Conservation (phyloP, 1,140 invertebrate genomes). For the Saxidomus purpurata region DNA sequence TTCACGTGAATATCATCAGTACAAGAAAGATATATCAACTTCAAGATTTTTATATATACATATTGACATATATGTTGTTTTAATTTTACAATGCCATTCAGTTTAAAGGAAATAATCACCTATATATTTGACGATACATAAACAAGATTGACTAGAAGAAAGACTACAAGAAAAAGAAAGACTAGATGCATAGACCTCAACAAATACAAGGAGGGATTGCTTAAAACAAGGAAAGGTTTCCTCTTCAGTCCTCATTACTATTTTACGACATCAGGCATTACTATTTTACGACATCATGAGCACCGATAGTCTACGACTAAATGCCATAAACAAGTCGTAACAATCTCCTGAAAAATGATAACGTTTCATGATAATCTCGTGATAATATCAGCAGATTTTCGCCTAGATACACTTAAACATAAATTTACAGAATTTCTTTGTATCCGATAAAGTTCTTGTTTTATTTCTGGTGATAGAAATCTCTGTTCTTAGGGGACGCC, state of each 20-base stretch:
- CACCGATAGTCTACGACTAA: slow-evolving; percentile 29
- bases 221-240: not conserved
- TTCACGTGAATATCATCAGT: no score
- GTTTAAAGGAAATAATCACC: no score
- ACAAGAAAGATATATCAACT: no score
- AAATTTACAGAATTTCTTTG: slow-evolving; percentile 51
- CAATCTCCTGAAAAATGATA: slow-evolving; percentile 19
- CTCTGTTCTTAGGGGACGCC: not conserved
- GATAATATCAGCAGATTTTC: slow-evolving; percentile 40
- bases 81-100: no score
- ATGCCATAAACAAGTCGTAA: slow-evolving; percentile 48
- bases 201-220: not conserved
- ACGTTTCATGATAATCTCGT: slow-evolving; percentile 15
- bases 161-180: no score
- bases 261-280: no score
- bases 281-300: slow-evolving; percentile 36
- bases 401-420: slow-evolving; percentile 27
- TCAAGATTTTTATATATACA: no score
- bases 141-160: no score
- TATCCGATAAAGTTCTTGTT: slow-evolving; percentile 27
- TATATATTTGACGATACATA: no score
- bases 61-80: no score
- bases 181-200: no score
- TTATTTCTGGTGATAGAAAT: slow-evolving; percentile 13
- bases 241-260: slow-evolving; percentile 31